Percentiles rank a stretch among this genome's conserved stretches.
phyloP scores from a whole-genome alignment of 2,113 vertebrate genomes.

The Heterotis niloticus region DNA sequence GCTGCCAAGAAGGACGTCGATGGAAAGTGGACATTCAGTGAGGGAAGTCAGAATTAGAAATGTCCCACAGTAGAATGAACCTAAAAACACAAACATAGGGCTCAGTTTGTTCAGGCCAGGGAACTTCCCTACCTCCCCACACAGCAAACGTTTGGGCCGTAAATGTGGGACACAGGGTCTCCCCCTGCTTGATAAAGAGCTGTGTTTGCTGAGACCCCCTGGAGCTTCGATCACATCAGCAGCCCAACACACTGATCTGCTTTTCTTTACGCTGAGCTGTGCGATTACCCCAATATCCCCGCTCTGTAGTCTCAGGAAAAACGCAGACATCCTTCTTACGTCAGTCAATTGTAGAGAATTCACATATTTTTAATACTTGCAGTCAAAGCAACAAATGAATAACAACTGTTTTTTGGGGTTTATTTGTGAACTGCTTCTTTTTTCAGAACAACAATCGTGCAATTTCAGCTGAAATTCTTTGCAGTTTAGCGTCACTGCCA shows the following conservation, averaged over 20 bases:
- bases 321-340: not conserved
- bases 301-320: constrained; percentile 4
- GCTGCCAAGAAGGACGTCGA: constrained; percentile 22
- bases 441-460: not conserved
- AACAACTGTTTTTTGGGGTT: not conserved
- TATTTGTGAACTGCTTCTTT: too few relatives aligned
- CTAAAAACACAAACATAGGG: constrained; percentile 28
- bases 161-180: constrained; percentile 38
- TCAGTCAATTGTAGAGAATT: constrained; percentile 1
- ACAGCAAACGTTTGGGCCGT: constrained; percentile 39
- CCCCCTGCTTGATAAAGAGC: constrained; percentile 37
- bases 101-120: constrained; percentile 51
- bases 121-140: constrained; percentile 26
- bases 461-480: not conserved
- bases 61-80: constrained; percentile 43
- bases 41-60: constrained; percentile 38
- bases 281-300: not conserved
- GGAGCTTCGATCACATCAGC: too few relatives aligned
- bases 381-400: not conserved
- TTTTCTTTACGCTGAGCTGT: too few relatives aligned
- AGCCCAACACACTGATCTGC: too few relatives aligned
- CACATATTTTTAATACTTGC: not conserved
- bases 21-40: constrained; percentile 31
- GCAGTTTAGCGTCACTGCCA: not conserved
- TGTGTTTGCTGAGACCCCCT: constrained; percentile 12